Conservation (phyloP, 2,113 vertebrate genomes). For the Meriones unguiculatus region DNA sequence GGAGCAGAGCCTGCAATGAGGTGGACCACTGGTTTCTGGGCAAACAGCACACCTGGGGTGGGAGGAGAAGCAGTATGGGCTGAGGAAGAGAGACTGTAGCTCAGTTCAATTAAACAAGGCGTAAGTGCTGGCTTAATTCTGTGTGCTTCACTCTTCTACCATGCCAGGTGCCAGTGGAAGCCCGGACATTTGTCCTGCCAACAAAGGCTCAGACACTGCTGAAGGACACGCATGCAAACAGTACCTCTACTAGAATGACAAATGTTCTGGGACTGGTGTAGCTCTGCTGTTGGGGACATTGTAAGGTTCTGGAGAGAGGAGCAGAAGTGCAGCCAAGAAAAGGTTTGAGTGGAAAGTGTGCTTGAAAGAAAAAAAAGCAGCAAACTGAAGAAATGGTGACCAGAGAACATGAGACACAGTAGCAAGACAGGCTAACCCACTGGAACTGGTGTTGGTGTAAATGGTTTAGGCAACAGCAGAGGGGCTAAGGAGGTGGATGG, state of each 20-base stretch:
- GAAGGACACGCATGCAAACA: not conserved
- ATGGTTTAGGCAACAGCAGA: not conserved
- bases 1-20: slow-evolving; percentile 87
- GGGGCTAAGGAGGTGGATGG: not conserved
- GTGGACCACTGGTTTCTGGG: slow-evolving; percentile 90
- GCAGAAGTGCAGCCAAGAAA: not conserved
- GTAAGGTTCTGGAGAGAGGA: not conserved
- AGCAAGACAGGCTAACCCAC: not conserved
- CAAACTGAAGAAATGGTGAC: not conserved
- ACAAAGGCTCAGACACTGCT: no score
- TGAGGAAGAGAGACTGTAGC: not conserved
- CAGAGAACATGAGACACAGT: not conserved
- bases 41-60: slow-evolving; percentile 88
- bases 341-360: not conserved
- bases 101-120: not conserved
- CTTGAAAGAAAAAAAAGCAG: not conserved
- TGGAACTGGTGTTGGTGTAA: not conserved
- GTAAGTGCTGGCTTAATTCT: not conserved
- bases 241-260: not conserved
- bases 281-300: not conserved
- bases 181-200: not conserved
- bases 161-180: rapidly evolving
- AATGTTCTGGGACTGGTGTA: not conserved
- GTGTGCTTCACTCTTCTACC: rapidly evolving
- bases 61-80: not conserved